Conservation (phyloP, 1,140 invertebrate species). For the Sminthurides bifidus region DNA sequence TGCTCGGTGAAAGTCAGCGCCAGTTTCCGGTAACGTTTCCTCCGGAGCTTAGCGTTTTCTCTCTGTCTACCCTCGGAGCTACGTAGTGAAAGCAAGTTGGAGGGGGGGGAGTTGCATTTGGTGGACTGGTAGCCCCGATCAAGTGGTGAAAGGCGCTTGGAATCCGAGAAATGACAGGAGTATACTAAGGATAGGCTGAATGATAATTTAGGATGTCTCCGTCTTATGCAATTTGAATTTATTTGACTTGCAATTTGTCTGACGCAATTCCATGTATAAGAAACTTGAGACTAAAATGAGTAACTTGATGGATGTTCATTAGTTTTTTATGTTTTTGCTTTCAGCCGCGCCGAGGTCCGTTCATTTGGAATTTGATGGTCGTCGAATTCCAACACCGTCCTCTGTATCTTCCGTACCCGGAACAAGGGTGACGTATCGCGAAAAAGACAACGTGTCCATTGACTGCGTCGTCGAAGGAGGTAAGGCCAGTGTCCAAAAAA, state of each 20-base stretch:
- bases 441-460: slow-evolving; percentile 45
- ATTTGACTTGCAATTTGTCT: background rate
- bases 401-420: slow-evolving; percentile 30
- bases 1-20: too few species aligned
- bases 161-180: slow-evolving; percentile 5
- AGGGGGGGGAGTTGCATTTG: slow-evolving; percentile 5
- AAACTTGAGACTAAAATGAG: background rate
- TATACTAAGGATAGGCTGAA: too few species aligned
- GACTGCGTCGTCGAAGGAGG: slow-evolving; percentile 72
- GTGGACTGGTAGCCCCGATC: background rate
- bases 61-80: too few species aligned
- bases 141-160: slow-evolving; percentile 17
- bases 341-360: slow-evolving; percentile 30
- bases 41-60: too few species aligned
- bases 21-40: too few species aligned
- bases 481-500: slow-evolving; percentile 30
- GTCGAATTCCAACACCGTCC: slow-evolving; percentile 30
- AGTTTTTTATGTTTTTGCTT: slow-evolving; percentile 15
- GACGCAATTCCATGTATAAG: background rate
- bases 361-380: slow-evolving; percentile 33
- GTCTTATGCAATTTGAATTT: slow-evolving; percentile 9
- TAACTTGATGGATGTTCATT: background rate
- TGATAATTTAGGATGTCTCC: too few species aligned
- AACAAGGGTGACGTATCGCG: slow-evolving; percentile 33
- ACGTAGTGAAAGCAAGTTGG: background rate